Base-by-base conservation (phyloP, 2,888 invertebrate genomes). In the Andrena haemorrhoa region DNA sequence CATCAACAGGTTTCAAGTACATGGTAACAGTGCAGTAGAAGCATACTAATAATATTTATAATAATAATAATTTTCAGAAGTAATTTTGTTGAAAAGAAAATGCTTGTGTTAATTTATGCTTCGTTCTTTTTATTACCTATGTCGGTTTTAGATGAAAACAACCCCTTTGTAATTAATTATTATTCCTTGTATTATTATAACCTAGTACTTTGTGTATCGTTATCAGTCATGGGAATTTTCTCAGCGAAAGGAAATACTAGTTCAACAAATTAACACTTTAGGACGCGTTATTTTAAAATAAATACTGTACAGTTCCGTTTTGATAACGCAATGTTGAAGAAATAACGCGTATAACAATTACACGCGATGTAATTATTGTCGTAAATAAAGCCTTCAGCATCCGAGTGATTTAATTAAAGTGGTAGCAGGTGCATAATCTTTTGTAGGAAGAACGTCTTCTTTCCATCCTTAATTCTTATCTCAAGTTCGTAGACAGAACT, bases 341-440 rank as follows among this genome's bases (percentile, higher is more conserved):
- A 75, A 66, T 12, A 68, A 23, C 41, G 51, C 20, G 29, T 12
- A 51, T 29, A 41, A 41, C 12, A 41, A 41, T 41, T 41, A 41
- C 29, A 75, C 33, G 20, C 26, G 26, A 20, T 16, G 35, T 20
- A 58, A 51, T 75, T 61, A 66, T 61, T 53, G 31, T 10, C 51
- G 20, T 75, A 78, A 75, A 75, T 75, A 75, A 66, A 31, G 12
- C 8, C n/a, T 29, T 12, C n/a, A 65, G 60, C 63, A 53, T 63
- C 23, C 0, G 41, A 61, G 51, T 66, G 33, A 68, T 51, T 78
- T 75, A 78, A 75, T 78, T 78, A 68, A 78, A 78, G 61, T n/a
- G 51, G 77, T 61, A 68, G 61, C 77, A 68, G 77, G 49, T 78
- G 77, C 76, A 0, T 29, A 33, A 58, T 75, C 31, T 29, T 41